phyloP scores from a whole-genome alignment of 1,140 invertebrate species.

The Aphidius gifuensis region DNA sequence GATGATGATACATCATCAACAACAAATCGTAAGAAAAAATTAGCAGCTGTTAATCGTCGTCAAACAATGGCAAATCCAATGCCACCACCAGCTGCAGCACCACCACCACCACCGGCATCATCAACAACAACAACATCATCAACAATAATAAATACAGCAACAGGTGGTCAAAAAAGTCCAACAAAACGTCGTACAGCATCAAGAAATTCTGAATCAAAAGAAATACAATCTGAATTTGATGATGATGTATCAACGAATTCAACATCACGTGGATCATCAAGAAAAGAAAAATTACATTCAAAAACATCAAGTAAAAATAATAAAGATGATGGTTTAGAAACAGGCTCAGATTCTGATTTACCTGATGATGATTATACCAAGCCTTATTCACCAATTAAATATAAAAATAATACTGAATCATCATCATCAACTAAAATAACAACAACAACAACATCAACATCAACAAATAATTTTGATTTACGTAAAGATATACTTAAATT shows the following conservation, averaged over 20 bases:
- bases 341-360: too few species aligned
- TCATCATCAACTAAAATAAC: too few species aligned
- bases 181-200: constrained; percentile 29
- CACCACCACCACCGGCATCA: constrained; percentile 28
- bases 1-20: constrained; percentile 36
- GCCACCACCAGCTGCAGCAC: constrained; percentile 43
- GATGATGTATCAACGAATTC: neutral
- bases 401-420: too few species aligned
- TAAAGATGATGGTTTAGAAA: too few species aligned
- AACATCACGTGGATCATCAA: constrained; percentile 9
- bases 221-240: constrained; percentile 11
- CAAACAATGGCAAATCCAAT: constrained; percentile 52
- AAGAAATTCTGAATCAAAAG: constrained; percentile 34
- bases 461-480: too few species aligned
- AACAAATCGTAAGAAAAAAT: constrained; percentile 45
- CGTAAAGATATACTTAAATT: neutral
- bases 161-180: constrained; percentile 28
- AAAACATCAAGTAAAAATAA: constrained; percentile 34
- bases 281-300: neutral
- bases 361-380: too few species aligned
- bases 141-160: constrained; percentile 1
- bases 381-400: too few species aligned
- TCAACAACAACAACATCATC: constrained; percentile 31
- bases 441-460: too few species aligned
- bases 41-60: constrained; percentile 29